Percentiles rank a stretch among this genome's conserved stretches.
phyloP scores from a whole-genome alignment of 92 coral and sea anemone species.

The Paramuricea clavata region DNA sequence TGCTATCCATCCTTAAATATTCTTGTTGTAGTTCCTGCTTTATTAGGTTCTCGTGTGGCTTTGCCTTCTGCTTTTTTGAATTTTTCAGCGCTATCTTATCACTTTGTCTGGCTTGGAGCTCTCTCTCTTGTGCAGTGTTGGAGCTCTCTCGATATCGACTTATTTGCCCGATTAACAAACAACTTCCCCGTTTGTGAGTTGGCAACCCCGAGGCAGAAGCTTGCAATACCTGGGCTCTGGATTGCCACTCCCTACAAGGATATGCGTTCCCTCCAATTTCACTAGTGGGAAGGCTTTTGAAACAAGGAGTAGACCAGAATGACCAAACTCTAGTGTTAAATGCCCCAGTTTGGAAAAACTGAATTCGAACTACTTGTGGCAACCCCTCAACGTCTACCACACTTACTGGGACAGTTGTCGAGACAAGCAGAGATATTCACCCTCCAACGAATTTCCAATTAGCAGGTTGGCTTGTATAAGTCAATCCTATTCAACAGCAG shows the following conservation, averaged over 20 bases:
- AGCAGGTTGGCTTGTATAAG: conserved; percentile 57
- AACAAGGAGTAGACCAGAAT: conserved; percentile 46
- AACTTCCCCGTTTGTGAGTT: conserved; percentile 61
- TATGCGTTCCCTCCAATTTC: conserved; percentile 68
- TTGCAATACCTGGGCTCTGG: conserved; percentile 63
- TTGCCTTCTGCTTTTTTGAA: not conserved
- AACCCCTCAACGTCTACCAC: conserved; percentile 52
- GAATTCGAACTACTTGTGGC: conserved; percentile 50
- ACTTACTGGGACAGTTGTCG: not conserved
- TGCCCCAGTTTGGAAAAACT: conserved; percentile 44
- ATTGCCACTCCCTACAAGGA: conserved; percentile 56
- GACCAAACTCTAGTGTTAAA: conserved; percentile 62
- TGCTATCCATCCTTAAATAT: conserved; percentile 43
- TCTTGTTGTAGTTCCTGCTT: not conserved
- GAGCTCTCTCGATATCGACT: conserved; percentile 51
- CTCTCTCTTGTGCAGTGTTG: too few species aligned
- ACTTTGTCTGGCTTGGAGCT: too few species aligned
- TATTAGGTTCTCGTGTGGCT: not conserved
- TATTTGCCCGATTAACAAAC: conserved; percentile 58
- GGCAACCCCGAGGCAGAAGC: conserved; percentile 65
- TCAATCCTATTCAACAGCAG: not conserved
- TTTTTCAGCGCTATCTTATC: not conserved
- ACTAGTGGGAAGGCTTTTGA: conserved; percentile 61
- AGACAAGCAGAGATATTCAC: not conserved
- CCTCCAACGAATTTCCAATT: conserved; percentile 49